Conservation (phyloP, 2,113 vertebrate species). For the Cinclus mexicanus region DNA sequence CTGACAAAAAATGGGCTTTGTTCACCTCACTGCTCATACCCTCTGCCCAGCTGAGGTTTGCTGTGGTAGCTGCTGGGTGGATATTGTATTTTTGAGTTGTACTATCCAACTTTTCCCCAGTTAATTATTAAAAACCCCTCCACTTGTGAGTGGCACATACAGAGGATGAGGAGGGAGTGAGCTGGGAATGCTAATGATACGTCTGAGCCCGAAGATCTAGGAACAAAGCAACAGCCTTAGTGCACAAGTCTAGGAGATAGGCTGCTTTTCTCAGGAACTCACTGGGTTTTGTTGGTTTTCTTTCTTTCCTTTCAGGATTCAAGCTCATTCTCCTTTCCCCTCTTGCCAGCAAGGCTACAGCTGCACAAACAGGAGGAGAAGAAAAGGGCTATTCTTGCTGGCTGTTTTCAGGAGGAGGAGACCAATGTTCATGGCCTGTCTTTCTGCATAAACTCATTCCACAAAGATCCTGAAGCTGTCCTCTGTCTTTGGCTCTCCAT, state of each 20-base stretch:
- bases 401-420: constrained; percentile 38
- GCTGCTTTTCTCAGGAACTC: constrained; percentile 36
- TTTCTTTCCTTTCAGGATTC: constrained; percentile 10
- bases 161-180: constrained; percentile 8
- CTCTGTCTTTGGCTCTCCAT: neutral
- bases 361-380: constrained; percentile 60
- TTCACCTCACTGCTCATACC: neutral
- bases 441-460: constrained; percentile 34
- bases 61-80: neutral
- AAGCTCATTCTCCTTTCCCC: constrained; percentile 31
- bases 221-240: constrained; percentile 12
- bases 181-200: neutral
- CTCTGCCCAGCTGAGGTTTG: neutral
- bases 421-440: constrained; percentile 27
- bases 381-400: constrained; percentile 54
- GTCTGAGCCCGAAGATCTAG: neutral
- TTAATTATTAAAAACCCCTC: neutral
- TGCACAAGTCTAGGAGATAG: neutral
- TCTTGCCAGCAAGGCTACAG: constrained; percentile 59
- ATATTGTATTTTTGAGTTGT: neutral
- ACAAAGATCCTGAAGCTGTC: constrained; percentile 37
- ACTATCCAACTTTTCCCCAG: too few species aligned
- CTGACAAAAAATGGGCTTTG: neutral
- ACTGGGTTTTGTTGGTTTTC: neutral
- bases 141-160: neutral